These are phyloP conservation scores for Tyrophagus putrescentiae DNA, from an alignment of 1,140 invertebrate genomes.

Conservation along the genomic window DNA sequence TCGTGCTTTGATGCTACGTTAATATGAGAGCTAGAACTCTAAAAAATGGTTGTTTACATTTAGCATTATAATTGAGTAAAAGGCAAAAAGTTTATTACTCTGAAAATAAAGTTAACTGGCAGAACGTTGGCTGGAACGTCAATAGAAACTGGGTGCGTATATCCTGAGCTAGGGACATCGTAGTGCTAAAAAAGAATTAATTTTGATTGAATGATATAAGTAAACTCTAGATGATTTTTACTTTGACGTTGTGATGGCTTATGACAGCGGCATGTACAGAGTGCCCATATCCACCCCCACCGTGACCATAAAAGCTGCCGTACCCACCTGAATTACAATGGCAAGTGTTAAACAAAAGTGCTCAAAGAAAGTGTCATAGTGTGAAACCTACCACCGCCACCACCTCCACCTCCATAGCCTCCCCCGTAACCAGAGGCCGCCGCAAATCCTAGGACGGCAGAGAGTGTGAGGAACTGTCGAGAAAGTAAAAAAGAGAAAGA, in stretches of 20 bases:
- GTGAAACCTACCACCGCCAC: no score
- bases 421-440: background rate
- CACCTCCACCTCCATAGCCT: background rate
- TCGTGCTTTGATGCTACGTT: constrained; percentile 5
- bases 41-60: no score
- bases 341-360: no score
- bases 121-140: background rate
- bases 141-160: background rate
- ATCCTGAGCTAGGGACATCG: background rate
- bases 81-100: background rate
- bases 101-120: background rate
- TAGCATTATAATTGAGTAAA: background rate
- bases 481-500: background rate
- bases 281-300: background rate
- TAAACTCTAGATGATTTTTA: no score
- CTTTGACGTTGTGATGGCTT: constrained; percentile 3
- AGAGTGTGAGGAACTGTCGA: background rate
- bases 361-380: no score
- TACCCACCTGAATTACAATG: no score
- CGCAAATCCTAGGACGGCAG: background rate
- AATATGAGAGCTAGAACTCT: no score
- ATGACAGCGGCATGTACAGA: background rate
- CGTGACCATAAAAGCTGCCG: no score
- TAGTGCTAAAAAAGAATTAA: no score
- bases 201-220: no score